These are phyloP conservation scores for Neotoxoptera formosana DNA, from an alignment of 1,140 invertebrate genomes.

Conservation along the genomic window DNA sequence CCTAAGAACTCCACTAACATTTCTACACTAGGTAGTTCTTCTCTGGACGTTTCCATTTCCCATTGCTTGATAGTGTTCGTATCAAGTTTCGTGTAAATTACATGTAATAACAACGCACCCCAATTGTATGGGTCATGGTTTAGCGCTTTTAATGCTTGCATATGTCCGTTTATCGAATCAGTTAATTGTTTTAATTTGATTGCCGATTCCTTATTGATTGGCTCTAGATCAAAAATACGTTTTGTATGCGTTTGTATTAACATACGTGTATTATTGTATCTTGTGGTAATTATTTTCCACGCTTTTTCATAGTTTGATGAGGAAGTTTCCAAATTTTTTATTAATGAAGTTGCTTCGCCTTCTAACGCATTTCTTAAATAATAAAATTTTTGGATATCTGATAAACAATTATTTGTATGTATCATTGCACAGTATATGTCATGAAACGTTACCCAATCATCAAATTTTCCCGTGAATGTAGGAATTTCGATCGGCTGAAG, in stretches of 20 bases:
- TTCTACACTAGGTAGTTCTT: background rate
- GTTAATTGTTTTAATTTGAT: background rate
- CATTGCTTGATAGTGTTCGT: background rate
- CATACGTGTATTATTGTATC: background rate
- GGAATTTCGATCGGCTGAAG: too few species aligned
- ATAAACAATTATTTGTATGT: too few species aligned
- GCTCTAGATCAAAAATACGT: background rate
- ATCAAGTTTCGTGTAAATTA: background rate
- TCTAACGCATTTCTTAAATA: too few species aligned
- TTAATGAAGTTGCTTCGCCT: too few species aligned
- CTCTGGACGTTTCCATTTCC: background rate
- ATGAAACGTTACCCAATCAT: too few species aligned
- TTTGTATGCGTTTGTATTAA: background rate
- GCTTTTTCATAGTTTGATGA: too few species aligned
- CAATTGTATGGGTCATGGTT: background rate
- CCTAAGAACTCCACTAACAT: background rate
- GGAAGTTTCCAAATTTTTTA: too few species aligned
- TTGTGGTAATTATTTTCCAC: too few species aligned
- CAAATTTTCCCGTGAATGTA: too few species aligned
- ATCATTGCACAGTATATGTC: too few species aligned
- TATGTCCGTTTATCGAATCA: background rate
- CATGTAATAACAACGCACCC: background rate
- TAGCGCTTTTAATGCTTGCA: background rate
- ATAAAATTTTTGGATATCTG: too few species aligned
- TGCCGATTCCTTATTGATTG: background rate